Evolutionary conservation across 1,140 invertebrate species (phyloP).

Genomic region (Drosophila sp.): DNA sequence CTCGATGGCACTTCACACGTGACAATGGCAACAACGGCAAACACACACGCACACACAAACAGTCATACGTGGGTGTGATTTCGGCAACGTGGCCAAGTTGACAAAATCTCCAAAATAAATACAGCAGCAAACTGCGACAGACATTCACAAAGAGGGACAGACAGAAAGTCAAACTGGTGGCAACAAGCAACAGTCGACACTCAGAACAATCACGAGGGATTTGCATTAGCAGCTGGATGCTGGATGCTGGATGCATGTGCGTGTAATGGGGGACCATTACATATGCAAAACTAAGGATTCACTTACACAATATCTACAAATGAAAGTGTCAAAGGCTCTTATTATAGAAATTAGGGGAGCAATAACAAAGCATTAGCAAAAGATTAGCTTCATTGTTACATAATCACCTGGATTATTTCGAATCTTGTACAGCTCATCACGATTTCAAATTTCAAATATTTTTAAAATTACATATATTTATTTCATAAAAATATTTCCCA

Average conservation of each 20-base stretch:
- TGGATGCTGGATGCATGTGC: constrained; percentile 22
- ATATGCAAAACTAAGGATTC: constrained; percentile 62
- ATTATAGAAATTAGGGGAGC: not conserved
- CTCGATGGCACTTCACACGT: constrained; percentile 79
- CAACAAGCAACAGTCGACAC: not conserved
- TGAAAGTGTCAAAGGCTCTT: constrained; percentile 3
- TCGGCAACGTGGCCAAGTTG: constrained; percentile 48
- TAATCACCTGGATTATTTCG: not conserved
- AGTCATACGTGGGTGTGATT: constrained; percentile 3
- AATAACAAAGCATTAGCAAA: not conserved
- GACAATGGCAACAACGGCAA: constrained; percentile 70
- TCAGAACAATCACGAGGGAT: constrained; percentile 56
- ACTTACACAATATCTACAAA: constrained; percentile 8
- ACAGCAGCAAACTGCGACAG: constrained; percentile 32
- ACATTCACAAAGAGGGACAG: not conserved
- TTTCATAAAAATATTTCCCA: too few relatives aligned
- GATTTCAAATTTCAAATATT: too few relatives aligned
- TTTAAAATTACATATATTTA: too few relatives aligned
- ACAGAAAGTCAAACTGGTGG: constrained; percentile 4
- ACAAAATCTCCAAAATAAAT: constrained; percentile 77
- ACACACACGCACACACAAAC: constrained; percentile 32
- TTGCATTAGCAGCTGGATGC: constrained; percentile 71
- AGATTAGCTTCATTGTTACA: not conserved
- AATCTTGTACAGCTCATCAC: too few relatives aligned
- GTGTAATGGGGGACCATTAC: constrained; percentile 49